Base-by-base conservation (phyloP, 2,797 vertebrate species). In the Bovichtus diacanthus region DNA sequence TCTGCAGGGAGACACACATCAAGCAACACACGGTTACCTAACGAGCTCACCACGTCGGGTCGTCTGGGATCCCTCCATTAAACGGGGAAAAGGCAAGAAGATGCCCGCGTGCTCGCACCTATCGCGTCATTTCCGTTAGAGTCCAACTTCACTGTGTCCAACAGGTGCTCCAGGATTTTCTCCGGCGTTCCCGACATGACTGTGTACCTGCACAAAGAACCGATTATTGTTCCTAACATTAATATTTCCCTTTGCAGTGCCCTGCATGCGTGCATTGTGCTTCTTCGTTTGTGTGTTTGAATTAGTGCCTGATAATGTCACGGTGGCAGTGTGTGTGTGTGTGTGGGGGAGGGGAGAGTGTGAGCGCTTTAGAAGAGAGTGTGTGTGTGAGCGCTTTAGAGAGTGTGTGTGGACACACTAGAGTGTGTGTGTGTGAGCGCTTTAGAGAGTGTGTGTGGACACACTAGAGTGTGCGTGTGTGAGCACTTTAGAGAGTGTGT, bases 151-250 rank as follows among this genome's bases (percentile, higher is more conserved):
- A 98, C 90, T 11, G 95, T 96, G 88, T 99, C 98, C 90, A 99
- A 84, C 8, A 99, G 93, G 76, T 99, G 96, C 61, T 99, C 98
- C 12, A 99, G 93, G 90, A 99, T 97, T 92, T 99, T 99, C 94
- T 99, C 98, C 0, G 98, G 97, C 0, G 97, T 96, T 79, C 98
- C 98, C 1, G 98, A 97, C 96, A 99, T 96, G 53, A 99, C 97
- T 0, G 95, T 96, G 84, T 97, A 99, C 92, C 98, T 99, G 89
- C 8, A 15, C 70, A 77, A 60, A 53, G 31, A 56, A 29, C 3
- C 38, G 3, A n/a, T 49, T 1, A 13, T 18, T 55, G 43, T 23
- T n/a, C 16, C 43, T 3, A 10, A 44, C 4, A 53, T 58, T 15
- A 10, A 43, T 23, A 54, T 56, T n/a, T 50, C 9, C 9, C n/a